Conservation (phyloP, 2,888 invertebrate genomes). For the Clepsis dumicolana region DNA sequence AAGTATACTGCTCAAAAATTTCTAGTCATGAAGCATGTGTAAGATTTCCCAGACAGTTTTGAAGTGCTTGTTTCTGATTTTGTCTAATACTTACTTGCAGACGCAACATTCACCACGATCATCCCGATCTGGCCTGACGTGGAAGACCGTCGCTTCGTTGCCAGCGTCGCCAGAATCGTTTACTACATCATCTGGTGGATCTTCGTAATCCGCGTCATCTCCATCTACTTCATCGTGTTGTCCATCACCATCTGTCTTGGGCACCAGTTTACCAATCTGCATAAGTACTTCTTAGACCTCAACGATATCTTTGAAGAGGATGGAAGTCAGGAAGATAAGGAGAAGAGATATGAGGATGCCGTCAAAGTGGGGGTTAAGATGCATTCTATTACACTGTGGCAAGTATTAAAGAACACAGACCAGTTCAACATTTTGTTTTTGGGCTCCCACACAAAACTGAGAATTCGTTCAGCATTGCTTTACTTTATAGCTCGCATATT, state of each 20-base stretch:
- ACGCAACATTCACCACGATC: slow-evolving; percentile 32
- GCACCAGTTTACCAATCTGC: slow-evolving; percentile 21
- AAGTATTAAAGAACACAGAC: neutral
- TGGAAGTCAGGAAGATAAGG: slow-evolving; percentile 15
- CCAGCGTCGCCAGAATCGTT: slow-evolving; percentile 23
- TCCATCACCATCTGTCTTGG: slow-evolving; percentile 24
- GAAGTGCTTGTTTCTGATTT: neutral
- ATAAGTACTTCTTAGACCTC: slow-evolving; percentile 23
- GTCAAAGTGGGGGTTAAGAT: slow-evolving; percentile 35
- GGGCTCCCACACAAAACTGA: too few species aligned
- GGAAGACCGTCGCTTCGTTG: slow-evolving; percentile 9
- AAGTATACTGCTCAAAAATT: too few species aligned
- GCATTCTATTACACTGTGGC: slow-evolving; percentile 29
- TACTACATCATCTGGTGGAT: slow-evolving; percentile 34
- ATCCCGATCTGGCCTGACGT: slow-evolving; percentile 39
- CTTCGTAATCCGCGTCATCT: slow-evolving; percentile 18
- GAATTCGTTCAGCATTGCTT: too few species aligned
- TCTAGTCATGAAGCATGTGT: too few species aligned
- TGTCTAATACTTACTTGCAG: slow-evolving; percentile 12
- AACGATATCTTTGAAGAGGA: slow-evolving; percentile 14
- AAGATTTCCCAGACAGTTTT: too few species aligned
- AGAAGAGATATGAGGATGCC: slow-evolving; percentile 28
- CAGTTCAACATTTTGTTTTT: too few species aligned
- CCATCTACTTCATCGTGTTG: slow-evolving; percentile 24
- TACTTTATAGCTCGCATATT: too few species aligned